These are phyloP conservation scores for Eupithecia centaureata DNA, from an alignment of 2,888 invertebrate species.

Conservation along the genomic window DNA sequence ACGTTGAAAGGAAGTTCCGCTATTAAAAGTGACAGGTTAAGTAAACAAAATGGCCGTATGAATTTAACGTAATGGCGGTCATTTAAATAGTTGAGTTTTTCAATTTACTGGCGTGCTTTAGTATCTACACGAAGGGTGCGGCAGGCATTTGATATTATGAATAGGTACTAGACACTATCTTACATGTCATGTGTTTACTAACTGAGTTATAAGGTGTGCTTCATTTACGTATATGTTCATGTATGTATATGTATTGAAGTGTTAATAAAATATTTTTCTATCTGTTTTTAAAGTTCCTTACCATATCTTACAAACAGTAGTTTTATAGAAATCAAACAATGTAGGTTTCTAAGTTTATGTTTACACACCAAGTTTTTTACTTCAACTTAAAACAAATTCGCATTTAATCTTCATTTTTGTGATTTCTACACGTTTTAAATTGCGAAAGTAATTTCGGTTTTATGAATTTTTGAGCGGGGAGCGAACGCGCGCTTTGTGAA, in stretches of 20 bases:
- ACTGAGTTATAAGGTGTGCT: neutral
- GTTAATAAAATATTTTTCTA: neutral
- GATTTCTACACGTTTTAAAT: too few species aligned
- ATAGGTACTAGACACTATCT: neutral
- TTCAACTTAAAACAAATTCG: neutral
- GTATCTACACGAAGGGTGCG: neutral
- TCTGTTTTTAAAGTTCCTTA: neutral
- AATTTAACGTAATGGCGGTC: constrained; percentile 3
- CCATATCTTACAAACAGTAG: neutral
- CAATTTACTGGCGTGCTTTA: neutral
- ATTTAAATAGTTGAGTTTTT: constrained; percentile 15
- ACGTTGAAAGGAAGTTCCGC: constrained; percentile 30
- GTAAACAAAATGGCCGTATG: constrained; percentile 28
- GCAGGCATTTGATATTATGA: neutral
- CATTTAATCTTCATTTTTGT: too few species aligned
- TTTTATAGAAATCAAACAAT: neutral
- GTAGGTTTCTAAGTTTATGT: too few species aligned
- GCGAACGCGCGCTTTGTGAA: too few species aligned
- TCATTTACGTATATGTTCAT: too few species aligned
- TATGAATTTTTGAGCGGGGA: too few species aligned
- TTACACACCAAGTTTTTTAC: neutral
- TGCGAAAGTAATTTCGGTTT: too few species aligned
- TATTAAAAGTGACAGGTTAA: constrained; percentile 38
- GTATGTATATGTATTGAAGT: too few species aligned
- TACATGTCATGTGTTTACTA: neutral